These are phyloP conservation scores for Acanthaster planci DNA, from an alignment of 35 echinoderm and acorn worm species.

Conservation along the genomic window DNA sequence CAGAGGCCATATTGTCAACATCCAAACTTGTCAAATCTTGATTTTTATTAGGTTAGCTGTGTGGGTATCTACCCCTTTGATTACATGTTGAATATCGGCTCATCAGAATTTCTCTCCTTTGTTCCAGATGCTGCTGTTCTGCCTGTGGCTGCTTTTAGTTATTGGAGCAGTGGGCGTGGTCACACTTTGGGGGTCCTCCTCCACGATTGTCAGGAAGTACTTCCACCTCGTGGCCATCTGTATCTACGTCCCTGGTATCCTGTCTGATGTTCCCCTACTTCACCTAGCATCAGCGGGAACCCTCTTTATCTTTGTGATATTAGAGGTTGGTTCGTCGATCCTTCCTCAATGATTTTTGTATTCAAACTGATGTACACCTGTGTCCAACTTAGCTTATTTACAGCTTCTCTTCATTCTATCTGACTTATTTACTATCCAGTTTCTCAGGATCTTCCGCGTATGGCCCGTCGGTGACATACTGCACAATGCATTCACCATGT, in stretches of 20 bases:
- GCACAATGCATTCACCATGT: conserved; percentile 57
- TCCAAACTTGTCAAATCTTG: no score
- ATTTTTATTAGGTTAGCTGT: no score
- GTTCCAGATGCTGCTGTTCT: conserved; percentile 61
- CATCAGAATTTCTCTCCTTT: background rate
- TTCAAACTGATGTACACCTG: background rate
- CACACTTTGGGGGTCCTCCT: conserved; percentile 57
- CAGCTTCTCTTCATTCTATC: background rate
- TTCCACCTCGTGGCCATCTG: conserved; percentile 81
- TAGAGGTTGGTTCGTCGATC: conserved; percentile 60
- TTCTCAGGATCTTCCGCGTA: conserved; percentile 66
- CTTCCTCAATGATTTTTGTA: background rate
- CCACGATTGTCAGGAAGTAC: conserved; percentile 82
- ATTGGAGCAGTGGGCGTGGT: conserved; percentile 59
- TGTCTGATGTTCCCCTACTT: conserved; percentile 62
- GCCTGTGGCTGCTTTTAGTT: conserved; percentile 64
- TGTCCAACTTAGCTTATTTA: no score
- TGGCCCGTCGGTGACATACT: conserved; percentile 76
- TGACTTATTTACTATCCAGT: conserved; percentile 42
- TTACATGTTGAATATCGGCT: no score
- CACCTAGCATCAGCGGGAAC: conserved; percentile 77
- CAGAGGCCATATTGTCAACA: no score
- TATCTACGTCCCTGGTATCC: conserved; percentile 75
- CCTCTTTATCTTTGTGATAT: conserved; percentile 74
- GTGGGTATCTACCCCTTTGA: no score